Evolutionary conservation across 2,888 invertebrate species (phyloP).

Genomic region (Cepaea hortensis): DNA sequence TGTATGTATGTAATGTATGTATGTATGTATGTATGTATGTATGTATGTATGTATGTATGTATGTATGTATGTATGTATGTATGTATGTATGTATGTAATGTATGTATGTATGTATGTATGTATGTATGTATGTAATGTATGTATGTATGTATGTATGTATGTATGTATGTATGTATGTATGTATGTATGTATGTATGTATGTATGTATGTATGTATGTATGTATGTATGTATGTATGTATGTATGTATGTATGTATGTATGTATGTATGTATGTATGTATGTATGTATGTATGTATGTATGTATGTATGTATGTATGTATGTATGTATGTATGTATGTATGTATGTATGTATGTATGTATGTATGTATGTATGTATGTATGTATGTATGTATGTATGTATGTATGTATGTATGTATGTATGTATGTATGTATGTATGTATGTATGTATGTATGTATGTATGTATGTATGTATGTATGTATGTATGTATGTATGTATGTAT

Average conservation of each 20-base stretch:
- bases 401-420: not conserved
- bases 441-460: not conserved
- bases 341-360: not conserved
- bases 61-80: constrained; percentile 7
- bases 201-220: not conserved
- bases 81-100: constrained; percentile 7
- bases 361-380: not conserved
- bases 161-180: not conserved
- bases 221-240: not conserved
- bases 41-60: constrained; percentile 7
- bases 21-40: constrained; percentile 7
- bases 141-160: not conserved
- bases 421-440: not conserved
- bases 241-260: not conserved
- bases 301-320: not conserved
- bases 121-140: not conserved
- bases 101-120: constrained; percentile 1
- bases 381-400: not conserved
- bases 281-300: not conserved
- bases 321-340: not conserved
- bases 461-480: not conserved
- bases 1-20: constrained; percentile 7
- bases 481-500: not conserved
- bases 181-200: not conserved
- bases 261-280: not conserved